These are phyloP conservation scores for Alligator sinensis DNA, from an alignment of 2,113 vertebrate species.

Conservation along the genomic window DNA sequence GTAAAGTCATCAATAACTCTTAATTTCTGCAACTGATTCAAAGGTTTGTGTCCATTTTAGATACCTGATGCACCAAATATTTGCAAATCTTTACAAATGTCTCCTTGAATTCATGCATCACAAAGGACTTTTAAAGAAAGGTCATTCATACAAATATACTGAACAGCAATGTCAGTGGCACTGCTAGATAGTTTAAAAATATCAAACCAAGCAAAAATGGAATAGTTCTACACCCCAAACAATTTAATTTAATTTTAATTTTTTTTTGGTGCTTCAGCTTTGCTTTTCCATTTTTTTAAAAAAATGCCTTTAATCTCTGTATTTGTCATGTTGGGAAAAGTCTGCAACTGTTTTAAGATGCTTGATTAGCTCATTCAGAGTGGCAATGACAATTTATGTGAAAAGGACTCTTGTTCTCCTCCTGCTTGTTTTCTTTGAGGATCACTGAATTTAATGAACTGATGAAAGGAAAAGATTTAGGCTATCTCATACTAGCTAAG, in stretches of 20 bases:
- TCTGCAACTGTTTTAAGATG: slow-evolving; percentile 1
- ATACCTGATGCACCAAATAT: slow-evolving; percentile 15
- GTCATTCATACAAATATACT: background rate
- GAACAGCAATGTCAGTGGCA: background rate
- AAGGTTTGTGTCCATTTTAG: background rate
- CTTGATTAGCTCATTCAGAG: slow-evolving; percentile 43
- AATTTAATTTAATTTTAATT: background rate
- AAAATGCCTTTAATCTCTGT: slow-evolving; percentile 49
- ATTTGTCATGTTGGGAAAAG: background rate
- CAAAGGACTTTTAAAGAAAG: background rate
- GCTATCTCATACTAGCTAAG: background rate
- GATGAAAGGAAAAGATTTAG: background rate
- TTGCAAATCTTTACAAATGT: background rate
- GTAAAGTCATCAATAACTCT: background rate
- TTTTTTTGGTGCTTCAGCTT: background rate
- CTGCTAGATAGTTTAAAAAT: slow-evolving; percentile 11
- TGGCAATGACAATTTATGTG: slow-evolving; percentile 15
- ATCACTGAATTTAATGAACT: slow-evolving; percentile 1
- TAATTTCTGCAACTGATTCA: slow-evolving; percentile 1
- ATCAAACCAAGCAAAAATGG: slow-evolving; percentile 17
- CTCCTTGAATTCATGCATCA: background rate
- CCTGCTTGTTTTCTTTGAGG: slow-evolving; percentile 12
- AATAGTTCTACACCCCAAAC: background rate
- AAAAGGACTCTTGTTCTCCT: background rate
- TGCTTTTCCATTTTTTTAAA: slow-evolving; percentile 24